Conservation (phyloP, 1,140 invertebrate species). For the Pogonognathellus flavescens region DNA sequence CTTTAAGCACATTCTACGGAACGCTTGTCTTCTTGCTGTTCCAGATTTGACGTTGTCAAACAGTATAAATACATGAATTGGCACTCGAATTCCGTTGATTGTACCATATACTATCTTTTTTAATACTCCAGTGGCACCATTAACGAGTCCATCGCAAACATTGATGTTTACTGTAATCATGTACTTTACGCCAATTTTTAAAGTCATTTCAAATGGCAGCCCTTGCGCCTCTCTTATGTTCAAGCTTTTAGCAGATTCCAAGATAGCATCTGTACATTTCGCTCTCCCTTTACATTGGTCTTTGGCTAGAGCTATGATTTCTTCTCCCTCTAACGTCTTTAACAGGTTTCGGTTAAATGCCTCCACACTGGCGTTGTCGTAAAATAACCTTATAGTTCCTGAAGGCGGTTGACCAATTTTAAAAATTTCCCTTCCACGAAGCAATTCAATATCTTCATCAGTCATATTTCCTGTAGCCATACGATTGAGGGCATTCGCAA, state of each 20-base stretch:
- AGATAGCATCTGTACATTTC: background rate
- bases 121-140: slow-evolving; percentile 68
- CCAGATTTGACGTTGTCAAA: no score
- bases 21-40: background rate
- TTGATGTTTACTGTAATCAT: slow-evolving; percentile 69
- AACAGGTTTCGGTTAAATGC: no score
- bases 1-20: background rate
- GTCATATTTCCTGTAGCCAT: slow-evolving; percentile 48
- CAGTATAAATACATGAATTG: no score
- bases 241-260: background rate
- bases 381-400: slow-evolving; percentile 12
- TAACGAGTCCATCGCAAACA: slow-evolving; percentile 68
- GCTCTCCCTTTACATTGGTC: no score
- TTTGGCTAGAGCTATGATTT: no score
- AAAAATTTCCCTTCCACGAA: background rate
- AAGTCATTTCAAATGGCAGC: slow-evolving; percentile 66
- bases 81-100: background rate
- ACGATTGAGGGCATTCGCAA: slow-evolving; percentile 51
- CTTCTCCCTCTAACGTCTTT: no score
- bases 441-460: slow-evolving; percentile 37
- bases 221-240: slow-evolving; percentile 64
- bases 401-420: background rate
- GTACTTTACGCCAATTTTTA: slow-evolving; percentile 68
- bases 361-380: slow-evolving; percentile 9
- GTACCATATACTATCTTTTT: slow-evolving; percentile 63